phyloP scores from a whole-genome alignment of 2,888 invertebrate genomes.

The Rotaria sp. region DNA sequence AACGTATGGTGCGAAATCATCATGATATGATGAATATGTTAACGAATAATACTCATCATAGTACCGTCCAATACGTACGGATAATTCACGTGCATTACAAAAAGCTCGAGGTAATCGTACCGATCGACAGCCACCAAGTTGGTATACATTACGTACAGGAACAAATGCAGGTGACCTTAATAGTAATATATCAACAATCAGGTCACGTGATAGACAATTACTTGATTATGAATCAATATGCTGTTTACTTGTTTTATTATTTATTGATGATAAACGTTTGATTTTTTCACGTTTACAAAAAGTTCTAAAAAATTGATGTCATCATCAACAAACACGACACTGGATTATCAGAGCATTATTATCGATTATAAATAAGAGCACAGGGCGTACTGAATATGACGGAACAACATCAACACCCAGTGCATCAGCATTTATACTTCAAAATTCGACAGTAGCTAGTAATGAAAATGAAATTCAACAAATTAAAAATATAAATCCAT shows the following conservation, averaged over 20 bases:
- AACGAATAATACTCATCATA: not conserved
- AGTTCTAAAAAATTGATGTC: conserved; percentile 71
- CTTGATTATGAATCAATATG: conserved; percentile 74
- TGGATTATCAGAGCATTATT: conserved; percentile 71
- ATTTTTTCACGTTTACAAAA: conserved; percentile 71
- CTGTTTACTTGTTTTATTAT: conserved; percentile 70
- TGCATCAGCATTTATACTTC: not conserved
- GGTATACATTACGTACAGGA: not conserved
- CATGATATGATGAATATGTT: conserved; percentile 4
- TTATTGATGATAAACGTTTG: conserved; percentile 74
- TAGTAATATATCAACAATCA: not conserved
- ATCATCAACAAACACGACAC: conserved; percentile 71
- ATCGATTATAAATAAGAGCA: conserved; percentile 64
- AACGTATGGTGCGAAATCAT: not conserved
- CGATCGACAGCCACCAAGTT: not conserved
- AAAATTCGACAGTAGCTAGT: conserved; percentile 2
- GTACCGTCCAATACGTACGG: conserved; percentile 13
- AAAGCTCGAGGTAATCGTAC: not conserved
- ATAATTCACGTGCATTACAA: conserved; percentile 2
- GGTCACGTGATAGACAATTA: conserved; percentile 31
- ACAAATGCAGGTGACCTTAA: not conserved
- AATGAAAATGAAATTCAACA: not conserved
- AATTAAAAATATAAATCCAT: conserved; percentile 1
- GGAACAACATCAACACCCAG: not conserved
- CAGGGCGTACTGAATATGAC: conserved; percentile 47